phyloP scores from a whole-genome alignment of 2,888 invertebrate genomes.

The Auanema sp. region DNA sequence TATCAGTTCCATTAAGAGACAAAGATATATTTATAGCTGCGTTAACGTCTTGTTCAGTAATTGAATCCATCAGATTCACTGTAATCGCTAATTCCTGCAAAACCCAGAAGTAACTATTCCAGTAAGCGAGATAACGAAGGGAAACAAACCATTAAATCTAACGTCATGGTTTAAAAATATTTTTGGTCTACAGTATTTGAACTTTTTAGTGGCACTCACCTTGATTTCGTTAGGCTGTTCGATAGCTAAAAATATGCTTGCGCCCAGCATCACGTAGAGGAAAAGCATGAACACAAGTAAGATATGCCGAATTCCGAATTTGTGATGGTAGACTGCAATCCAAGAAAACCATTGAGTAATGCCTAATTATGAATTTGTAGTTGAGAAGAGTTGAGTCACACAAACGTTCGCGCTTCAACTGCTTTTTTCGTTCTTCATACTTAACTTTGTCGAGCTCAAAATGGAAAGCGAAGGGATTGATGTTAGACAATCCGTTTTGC shows the following conservation, averaged over 20 bases:
- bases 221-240: slow-evolving; percentile 20
- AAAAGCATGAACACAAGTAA: slow-evolving; percentile 18
- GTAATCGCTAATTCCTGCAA: slow-evolving; percentile 12
- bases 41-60: not conserved
- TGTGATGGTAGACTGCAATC: slow-evolving; percentile 27
- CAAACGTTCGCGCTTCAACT: slow-evolving; percentile 7
- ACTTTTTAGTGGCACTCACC: slow-evolving; percentile 10
- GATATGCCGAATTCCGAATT: slow-evolving; percentile 30
- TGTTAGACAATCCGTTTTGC: slow-evolving; percentile 1
- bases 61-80: slow-evolving; percentile 11
- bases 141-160: not conserved
- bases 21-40: not conserved
- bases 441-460: slow-evolving; percentile 20
- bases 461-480: slow-evolving; percentile 23
- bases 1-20: not conserved
- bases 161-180: not conserved
- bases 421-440: slow-evolving; percentile 13
- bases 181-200: not conserved
- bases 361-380: slow-evolving; percentile 4
- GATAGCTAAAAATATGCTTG: slow-evolving; percentile 22
- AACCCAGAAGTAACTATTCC: not conserved
- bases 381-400: not conserved
- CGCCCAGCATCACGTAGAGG: slow-evolving; percentile 21
- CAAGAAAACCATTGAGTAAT: slow-evolving; percentile 24
- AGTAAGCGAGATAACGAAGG: not conserved